Conservation (phyloP, 2,797 vertebrate species). For the Premnoplex brunnescens region DNA sequence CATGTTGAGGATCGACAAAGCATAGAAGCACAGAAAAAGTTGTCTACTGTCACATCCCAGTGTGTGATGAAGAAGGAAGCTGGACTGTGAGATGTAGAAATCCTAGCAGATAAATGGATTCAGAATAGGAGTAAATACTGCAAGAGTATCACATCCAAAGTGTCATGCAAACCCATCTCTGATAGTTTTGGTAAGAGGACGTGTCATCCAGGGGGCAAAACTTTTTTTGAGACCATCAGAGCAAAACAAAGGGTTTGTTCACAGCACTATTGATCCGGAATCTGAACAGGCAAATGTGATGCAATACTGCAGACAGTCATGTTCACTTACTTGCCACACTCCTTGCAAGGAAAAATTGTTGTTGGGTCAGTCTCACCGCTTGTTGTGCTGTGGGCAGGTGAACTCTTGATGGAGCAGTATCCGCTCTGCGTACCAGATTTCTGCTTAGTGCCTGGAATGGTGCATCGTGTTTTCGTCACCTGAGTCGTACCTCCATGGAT, state of each 20-base stretch:
- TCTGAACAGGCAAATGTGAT: rapidly evolving
- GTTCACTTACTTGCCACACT: slow-evolving; percentile 85
- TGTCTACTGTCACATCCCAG: not conserved
- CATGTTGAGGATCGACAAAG: not conserved
- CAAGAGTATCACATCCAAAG: not conserved
- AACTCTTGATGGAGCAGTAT: slow-evolving; percentile 83
- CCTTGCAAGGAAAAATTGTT: slow-evolving; percentile 85
- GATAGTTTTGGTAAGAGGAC: not conserved
- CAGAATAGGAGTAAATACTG: not conserved
- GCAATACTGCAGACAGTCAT: not conserved
- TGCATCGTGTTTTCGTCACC: slow-evolving; percentile 72
- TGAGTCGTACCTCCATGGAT: slow-evolving; percentile 79
- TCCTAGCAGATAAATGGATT: not conserved
- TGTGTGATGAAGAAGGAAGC: not conserved
- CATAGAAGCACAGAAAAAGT: not conserved
- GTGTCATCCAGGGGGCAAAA: not conserved
- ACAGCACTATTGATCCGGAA: not conserved
- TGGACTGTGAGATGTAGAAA: not conserved
- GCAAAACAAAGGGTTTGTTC: not conserved
- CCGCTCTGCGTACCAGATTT: slow-evolving; percentile 77
- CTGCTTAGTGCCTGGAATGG: slow-evolving; percentile 65
- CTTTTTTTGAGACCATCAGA: not conserved
- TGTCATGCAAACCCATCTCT: not conserved
- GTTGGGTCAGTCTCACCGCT: slow-evolving; percentile 84
- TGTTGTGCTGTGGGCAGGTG: slow-evolving; percentile 84